Evolutionary conservation across 2,888 invertebrate genomes (phyloP).

Genomic region (Acrobasis suavella): DNA sequence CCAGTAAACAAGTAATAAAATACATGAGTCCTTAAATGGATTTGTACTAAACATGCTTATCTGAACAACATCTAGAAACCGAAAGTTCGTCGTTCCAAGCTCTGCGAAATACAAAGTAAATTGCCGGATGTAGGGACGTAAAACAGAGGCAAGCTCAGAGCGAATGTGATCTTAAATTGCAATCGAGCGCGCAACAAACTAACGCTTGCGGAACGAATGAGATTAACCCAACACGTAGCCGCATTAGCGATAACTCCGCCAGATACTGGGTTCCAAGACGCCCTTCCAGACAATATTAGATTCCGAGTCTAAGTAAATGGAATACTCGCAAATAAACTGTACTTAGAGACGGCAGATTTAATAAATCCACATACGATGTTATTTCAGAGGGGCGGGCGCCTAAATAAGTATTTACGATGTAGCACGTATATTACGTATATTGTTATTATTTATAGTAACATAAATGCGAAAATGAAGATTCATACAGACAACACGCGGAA

Average conservation of each 20-base stretch:
- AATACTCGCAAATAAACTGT: conserved; percentile 25
- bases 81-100: conserved; percentile 43
- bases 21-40: not conserved
- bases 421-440: not conserved
- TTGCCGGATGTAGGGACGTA: conserved; percentile 63
- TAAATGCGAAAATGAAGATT: not conserved
- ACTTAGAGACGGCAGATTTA: conserved; percentile 20
- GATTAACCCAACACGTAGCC: conserved; percentile 36
- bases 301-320: conserved; percentile 32
- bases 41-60: conserved; percentile 11
- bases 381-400: conserved; percentile 1
- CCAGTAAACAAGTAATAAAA: not conserved
- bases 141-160: conserved; percentile 46
- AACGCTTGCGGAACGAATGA: conserved; percentile 40
- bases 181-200: conserved; percentile 27
- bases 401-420: not conserved
- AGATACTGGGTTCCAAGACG: conserved; percentile 16
- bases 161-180: conserved; percentile 54
- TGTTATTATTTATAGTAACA: conserved; percentile 3
- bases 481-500: not conserved
- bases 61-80: conserved; percentile 18
- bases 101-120: conserved; percentile 56
- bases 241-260: conserved; percentile 17
- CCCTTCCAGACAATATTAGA: conserved; percentile 30
- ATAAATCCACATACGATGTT: conserved; percentile 15